These are phyloP conservation scores for Calypte anna DNA, from an alignment of 2,113 vertebrate genomes.

Conservation along the genomic window DNA sequence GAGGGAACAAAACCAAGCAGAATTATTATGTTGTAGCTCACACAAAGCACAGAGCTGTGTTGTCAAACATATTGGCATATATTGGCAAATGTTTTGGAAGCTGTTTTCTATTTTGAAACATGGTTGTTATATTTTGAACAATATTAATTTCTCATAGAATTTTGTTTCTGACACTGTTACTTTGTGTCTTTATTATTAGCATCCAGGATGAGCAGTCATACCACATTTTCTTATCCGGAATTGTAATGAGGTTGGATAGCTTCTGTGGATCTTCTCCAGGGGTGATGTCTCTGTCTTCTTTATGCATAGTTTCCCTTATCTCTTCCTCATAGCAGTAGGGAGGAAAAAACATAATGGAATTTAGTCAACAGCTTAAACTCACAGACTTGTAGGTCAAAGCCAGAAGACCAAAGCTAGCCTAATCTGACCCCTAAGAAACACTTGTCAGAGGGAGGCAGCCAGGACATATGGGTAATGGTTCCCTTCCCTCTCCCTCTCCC, in stretches of 20 bases:
- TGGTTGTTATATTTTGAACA: neutral
- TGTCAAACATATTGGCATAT: neutral
- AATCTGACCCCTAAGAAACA: neutral
- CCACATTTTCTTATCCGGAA: neutral
- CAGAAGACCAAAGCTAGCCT: neutral
- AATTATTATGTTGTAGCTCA: neutral
- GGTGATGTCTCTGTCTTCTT: neutral
- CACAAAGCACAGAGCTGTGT: neutral
- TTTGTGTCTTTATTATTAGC: neutral
- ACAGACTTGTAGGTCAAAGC: neutral
- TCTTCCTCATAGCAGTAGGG: neutral
- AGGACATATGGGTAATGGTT: accelerated
- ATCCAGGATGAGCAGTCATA: neutral
- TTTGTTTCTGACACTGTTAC: neutral
- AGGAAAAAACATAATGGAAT: neutral
- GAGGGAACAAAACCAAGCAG: neutral
- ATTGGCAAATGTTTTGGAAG: neutral
- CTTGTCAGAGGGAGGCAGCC: neutral
- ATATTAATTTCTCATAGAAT: neutral
- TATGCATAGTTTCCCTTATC: neutral
- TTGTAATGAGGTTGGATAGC: neutral
- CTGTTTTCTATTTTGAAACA: neutral
- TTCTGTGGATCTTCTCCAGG: neutral
- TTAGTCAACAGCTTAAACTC: neutral
- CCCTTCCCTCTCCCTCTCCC: neutral